Percentiles rank a stretch among this genome's conserved stretches.
phyloP scores from a whole-genome alignment of 2,797 vertebrate species.

The Dicrostonyx torquatus region DNA sequence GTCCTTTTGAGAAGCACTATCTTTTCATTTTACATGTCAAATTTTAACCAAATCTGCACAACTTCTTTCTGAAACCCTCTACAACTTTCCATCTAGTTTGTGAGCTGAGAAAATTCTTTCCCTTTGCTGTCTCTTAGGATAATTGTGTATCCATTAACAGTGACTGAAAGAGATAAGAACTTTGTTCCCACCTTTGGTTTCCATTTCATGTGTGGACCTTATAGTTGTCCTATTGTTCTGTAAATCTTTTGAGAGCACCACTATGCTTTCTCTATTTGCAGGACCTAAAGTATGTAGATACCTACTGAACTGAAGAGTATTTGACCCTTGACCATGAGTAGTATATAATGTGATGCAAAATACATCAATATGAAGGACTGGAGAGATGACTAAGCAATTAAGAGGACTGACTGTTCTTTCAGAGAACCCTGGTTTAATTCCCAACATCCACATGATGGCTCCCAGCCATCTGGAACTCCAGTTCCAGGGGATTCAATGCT shows the following conservation, averaged over 20 bases:
- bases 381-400: too few relatives aligned
- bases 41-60: not conserved
- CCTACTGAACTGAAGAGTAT: not conserved
- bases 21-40: not conserved
- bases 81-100: not conserved
- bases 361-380: not conserved
- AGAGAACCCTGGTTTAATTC: not conserved
- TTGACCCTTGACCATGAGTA: not conserved
- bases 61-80: not conserved
- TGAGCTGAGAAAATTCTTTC: not conserved
- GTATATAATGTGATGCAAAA: not conserved
- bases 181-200: not conserved
- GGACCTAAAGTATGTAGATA: not conserved
- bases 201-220: not conserved
- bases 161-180: not conserved
- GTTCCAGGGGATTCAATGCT: not conserved
- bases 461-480: not conserved
- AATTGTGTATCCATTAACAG: not conserved
- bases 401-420: not conserved
- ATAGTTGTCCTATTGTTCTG: not conserved
- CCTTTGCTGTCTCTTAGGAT: not conserved
- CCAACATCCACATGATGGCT: not conserved
- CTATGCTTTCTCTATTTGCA: not conserved
- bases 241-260: not conserved
- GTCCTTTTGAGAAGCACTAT: not conserved